Evolutionary conservation across 2,797 vertebrate genomes (phyloP).

Genomic region (Chiroxiphia lanceolata): DNA sequence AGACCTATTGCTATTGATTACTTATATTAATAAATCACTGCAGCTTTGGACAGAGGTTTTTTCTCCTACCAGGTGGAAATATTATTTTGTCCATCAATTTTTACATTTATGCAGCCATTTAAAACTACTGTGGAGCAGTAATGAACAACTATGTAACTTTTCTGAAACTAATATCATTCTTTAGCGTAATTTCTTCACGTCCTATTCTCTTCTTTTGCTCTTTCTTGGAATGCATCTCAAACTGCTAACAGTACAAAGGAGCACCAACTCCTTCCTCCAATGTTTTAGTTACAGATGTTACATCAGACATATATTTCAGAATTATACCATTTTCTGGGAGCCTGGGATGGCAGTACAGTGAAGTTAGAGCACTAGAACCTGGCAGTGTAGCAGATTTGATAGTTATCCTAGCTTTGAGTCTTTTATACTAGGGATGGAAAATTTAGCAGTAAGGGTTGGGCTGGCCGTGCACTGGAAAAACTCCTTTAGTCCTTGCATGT

Average conservation of each 20-base stretch:
- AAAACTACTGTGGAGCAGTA: neutral
- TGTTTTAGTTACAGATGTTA: neutral
- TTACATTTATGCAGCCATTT: neutral
- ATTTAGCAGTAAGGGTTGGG: neutral
- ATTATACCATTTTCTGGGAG: neutral
- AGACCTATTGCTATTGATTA: conserved; percentile 70
- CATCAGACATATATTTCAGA: neutral
- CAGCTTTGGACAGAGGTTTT: neutral
- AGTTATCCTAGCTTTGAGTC: neutral
- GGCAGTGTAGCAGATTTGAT: neutral
- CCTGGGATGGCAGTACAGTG: neutral
- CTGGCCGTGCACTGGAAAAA: neutral
- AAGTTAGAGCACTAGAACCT: neutral
- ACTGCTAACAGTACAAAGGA: neutral
- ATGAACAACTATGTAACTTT: neutral
- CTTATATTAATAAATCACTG: conserved; percentile 65
- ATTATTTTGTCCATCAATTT: neutral
- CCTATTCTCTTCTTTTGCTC: neutral
- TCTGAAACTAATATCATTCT: neutral
- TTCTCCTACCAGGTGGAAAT: neutral
- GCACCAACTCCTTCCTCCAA: neutral
- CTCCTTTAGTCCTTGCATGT: neutral
- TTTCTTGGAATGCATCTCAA: neutral
- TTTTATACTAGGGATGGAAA: neutral
- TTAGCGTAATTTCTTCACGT: neutral